phyloP scores from a whole-genome alignment of 2,888 invertebrate genomes.

The Eupithecia exiguata region DNA sequence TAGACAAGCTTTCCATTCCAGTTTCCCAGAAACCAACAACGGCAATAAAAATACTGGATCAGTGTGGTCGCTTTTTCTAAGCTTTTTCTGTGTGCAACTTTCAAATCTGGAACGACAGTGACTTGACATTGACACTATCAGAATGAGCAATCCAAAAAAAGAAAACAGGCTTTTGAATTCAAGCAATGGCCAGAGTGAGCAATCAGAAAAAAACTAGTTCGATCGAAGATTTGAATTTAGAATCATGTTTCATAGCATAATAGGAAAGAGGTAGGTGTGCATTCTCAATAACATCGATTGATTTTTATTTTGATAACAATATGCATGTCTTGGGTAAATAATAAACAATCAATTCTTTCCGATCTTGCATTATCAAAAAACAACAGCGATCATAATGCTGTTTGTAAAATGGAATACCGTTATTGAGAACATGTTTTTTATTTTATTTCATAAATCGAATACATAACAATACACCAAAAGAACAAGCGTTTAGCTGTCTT shows the following conservation, averaged over 20 bases:
- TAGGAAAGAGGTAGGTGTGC: not conserved
- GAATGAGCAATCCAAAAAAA: not conserved
- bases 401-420: not conserved
- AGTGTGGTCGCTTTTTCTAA: slow-evolving; percentile 25
- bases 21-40: slow-evolving; percentile 32
- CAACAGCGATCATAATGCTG: not conserved
- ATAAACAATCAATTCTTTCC: not conserved
- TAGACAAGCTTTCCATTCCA: slow-evolving; percentile 35
- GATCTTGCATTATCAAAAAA: not conserved
- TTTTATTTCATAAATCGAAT: not conserved
- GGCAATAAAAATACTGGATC: slow-evolving; percentile 35
- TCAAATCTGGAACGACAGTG: slow-evolving; percentile 13
- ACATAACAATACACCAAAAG: not conserved
- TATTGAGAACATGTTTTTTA: not conserved
- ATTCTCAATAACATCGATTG: not conserved
- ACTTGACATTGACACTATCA: not conserved
- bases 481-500: not conserved
- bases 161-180: not conserved
- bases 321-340: not conserved
- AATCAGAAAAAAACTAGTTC: not conserved
- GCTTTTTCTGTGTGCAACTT: slow-evolving; percentile 17
- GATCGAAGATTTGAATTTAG: not conserved
- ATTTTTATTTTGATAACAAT: not conserved
- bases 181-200: not conserved
- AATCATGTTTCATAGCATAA: not conserved